Evolutionary conservation across 2,113 vertebrate genomes (phyloP), one percentile per base, ranked within the genome.

Genomic region (Rhynchopsitta pachyrhyncha): DNA sequence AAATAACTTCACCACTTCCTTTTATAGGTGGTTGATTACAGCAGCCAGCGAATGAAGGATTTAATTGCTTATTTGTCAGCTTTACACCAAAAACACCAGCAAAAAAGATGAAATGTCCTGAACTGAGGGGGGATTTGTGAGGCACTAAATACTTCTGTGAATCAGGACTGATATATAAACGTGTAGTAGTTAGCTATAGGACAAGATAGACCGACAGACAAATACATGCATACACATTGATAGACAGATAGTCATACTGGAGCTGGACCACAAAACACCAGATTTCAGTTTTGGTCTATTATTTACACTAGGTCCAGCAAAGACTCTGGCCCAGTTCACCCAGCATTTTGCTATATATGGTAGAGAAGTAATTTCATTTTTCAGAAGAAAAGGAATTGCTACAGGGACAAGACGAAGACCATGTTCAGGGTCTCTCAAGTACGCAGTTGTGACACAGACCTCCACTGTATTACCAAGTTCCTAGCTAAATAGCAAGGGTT

Each of bases 21-120:
- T 83, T 95, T 92, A 76, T 35, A 93, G 69, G 52, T 82, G 70
- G 44, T 75, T 96, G 88, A 97, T 96, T 92, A 69, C 41, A 79
- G 59, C 82, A 91, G 49, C 25, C 44, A 88, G 42, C 11, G 66
- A 93, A 83, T 42, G 92, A 89, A 90, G 93, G 52, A 69, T 63
- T 86, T 82, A 9, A 2, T 69, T 85, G 62, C 81, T 83, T 86
- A 74, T 92, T 88, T 91, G 81, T 91, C 83, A 89, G 74, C 69
- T 59, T 92, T 78, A 79, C 2, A 33, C 76, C 52, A 91, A 91
- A 92, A 93, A 79, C 55, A 67, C 31, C 41, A 84, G 49, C 13
- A 64, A 66, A 82, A 90, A 84, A 71, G 42, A 90, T 47, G 6
- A 84, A 93, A 71, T 29, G 35, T 79, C 70, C 47, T 87, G 52